Evolutionary conservation across 2,888 invertebrate species (phyloP).

Genomic region (Nineta flava): DNA sequence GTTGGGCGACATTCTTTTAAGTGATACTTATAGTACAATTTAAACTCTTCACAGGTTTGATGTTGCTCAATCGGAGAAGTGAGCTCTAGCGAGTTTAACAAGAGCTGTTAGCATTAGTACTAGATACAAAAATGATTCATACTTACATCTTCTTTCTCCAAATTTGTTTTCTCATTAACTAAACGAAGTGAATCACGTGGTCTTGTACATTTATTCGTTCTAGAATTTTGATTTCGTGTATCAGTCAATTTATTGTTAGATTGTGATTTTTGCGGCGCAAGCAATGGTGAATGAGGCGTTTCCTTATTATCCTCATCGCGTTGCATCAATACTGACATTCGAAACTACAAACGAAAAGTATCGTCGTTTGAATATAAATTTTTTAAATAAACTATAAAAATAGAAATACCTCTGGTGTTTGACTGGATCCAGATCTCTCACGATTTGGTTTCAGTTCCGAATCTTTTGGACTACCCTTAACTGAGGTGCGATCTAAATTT

Average conservation of each 20-base stretch:
- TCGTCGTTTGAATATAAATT: slow-evolving; percentile 2
- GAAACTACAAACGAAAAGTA: slow-evolving; percentile 31
- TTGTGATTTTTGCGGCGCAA: slow-evolving; percentile 15
- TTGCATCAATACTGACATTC: slow-evolving; percentile 55
- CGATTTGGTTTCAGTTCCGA: slow-evolving; percentile 23
- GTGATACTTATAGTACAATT: too few relatives aligned
- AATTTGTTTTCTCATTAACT: slow-evolving; percentile 8
- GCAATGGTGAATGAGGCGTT: slow-evolving; percentile 24
- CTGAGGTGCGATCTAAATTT: slow-evolving; percentile 34
- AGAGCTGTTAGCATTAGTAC: too few relatives aligned
- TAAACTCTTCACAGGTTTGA: too few relatives aligned
- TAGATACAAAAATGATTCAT: neutral
- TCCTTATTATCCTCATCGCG: slow-evolving; percentile 40
- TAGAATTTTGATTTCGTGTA: slow-evolving; percentile 16
- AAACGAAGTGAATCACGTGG: slow-evolving; percentile 29
- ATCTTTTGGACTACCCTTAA: slow-evolving; percentile 21
- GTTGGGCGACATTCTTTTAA: too few relatives aligned
- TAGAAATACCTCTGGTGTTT: slow-evolving; percentile 35
- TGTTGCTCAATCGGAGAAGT: too few relatives aligned
- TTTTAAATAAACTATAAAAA: slow-evolving; percentile 3
- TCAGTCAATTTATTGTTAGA: neutral
- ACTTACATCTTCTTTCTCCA: slow-evolving; percentile 25
- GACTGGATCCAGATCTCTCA: slow-evolving; percentile 19
- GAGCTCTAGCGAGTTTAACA: too few relatives aligned
- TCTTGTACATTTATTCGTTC: slow-evolving; percentile 20